Conservation (phyloP, 2,797 vertebrate species). For the Gymnoscopelus braueri region DNA sequence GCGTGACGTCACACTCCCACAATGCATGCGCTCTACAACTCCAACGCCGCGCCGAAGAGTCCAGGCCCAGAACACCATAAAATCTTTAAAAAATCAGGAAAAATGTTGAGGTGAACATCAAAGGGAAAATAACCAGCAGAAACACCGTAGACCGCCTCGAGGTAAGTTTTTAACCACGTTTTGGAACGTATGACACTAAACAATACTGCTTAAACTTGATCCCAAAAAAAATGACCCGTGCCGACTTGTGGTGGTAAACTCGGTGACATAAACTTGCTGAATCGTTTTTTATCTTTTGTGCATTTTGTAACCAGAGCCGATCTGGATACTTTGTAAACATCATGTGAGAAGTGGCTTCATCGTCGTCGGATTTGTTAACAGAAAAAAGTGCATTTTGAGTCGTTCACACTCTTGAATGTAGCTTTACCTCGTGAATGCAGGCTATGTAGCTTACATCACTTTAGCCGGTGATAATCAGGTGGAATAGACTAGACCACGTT, state of each 20-base stretch:
- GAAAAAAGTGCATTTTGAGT: not conserved
- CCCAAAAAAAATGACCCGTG: slow-evolving; percentile 18
- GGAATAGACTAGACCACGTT: not conserved
- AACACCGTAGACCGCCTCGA: slow-evolving; percentile 18
- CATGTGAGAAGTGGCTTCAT: not conserved
- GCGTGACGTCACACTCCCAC: slow-evolving; percentile 90
- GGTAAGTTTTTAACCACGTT: slow-evolving; percentile 56
- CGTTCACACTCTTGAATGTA: not conserved
- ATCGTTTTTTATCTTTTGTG: slow-evolving; percentile 11
- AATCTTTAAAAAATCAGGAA: slow-evolving; percentile 47
- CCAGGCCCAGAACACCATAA: slow-evolving; percentile 83
- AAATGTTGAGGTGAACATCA: slow-evolving; percentile 58
- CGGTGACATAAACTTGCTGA: slow-evolving; percentile 31
- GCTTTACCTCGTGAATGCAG: slow-evolving; percentile 27
- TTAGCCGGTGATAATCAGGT: slow-evolving; percentile 36
- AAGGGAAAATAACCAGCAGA: slow-evolving; percentile 28
- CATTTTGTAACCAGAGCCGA: not conserved
- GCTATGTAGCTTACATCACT: slow-evolving; percentile 46
- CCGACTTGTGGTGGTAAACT: slow-evolving; percentile 26
- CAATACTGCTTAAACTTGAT: slow-evolving; percentile 11
- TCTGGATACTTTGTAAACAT: not conserved
- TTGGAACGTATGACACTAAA: not conserved
- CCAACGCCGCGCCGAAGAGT: slow-evolving; percentile 79
- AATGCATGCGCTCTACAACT: slow-evolving; percentile 89
- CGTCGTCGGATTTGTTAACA: not conserved